Base-by-base conservation (phyloP, 2,888 invertebrate species). In the Agelastica alni region DNA sequence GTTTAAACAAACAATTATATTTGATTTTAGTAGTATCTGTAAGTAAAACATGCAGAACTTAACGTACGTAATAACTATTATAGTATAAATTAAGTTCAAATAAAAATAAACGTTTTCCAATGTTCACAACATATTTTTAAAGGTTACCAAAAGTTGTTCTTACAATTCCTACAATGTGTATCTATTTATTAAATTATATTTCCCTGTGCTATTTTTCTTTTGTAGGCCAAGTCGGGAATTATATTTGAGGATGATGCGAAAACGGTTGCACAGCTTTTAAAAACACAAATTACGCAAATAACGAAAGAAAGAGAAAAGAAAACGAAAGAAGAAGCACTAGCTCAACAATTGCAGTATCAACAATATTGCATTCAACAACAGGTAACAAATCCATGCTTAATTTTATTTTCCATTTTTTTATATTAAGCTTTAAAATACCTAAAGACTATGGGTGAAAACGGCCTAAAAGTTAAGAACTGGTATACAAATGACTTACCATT, bases 161-260 rank as follows among this genome's bases (percentile, higher is more conserved):
- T n/a, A n/a, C n/a, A n/a, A n/a, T n/a, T n/a, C n/a, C n/a, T n/a
- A n/a, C n/a, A n/a, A n/a, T n/a, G n/a, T 3, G 20, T 1, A 10
- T 16, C 12, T 37, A 4, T 12, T 1, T 17, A 14, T 12, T 14
- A 16, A 31, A 30, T 17, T 31, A 2, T n/a, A n/a, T 6, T 13
- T 12, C 10, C 6, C 26, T 2, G 12, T 1, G n/a, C 13, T 10
- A 18, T 1, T 45, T 17, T 5, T 32, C 0, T 43, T 51, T 63
- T 58, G 36, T 55, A 75, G 85, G 91, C 92, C 28, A 93, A 93
- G 73, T 91, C 93, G 16, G 94, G 95, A 28, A 89, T 96, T 71
- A 93, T 97, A 69, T 90, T 92, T 72, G 96, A 97, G 72, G 97
- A 96, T 73, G 98, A 98, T 76, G 89, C 92, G 0, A 85, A 93